phyloP scores from a whole-genome alignment of 1,140 invertebrate genomes.

The Bicyclus anynana region DNA sequence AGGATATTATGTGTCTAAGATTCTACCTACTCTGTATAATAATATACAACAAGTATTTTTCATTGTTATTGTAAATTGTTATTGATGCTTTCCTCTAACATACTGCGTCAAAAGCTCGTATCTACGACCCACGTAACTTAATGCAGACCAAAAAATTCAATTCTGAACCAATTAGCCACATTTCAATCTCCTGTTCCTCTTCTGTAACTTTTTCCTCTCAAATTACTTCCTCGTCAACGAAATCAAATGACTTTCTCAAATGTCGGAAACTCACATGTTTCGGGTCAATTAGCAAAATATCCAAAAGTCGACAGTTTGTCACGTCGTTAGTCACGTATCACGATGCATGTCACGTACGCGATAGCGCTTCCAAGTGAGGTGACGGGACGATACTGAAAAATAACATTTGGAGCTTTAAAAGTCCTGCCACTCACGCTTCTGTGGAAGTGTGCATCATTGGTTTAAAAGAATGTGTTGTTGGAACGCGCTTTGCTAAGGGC shows the following conservation, averaged over 20 bases:
- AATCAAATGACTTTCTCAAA: neutral
- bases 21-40: too few relatives aligned
- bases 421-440: neutral
- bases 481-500: neutral
- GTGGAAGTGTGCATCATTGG: neutral
- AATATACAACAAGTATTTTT: too few relatives aligned
- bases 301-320: slow-evolving; percentile 1
- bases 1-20: too few relatives aligned
- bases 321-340: slow-evolving; percentile 8
- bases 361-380: neutral
- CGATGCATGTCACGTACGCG: slow-evolving; percentile 2
- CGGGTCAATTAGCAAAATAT: neutral
- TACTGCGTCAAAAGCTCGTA: too few relatives aligned
- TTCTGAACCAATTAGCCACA: too few relatives aligned
- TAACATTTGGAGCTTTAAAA: slow-evolving; percentile 3
- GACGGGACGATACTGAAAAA: slow-evolving; percentile 6
- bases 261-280: neutral
- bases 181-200: too few relatives aligned
- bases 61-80: too few relatives aligned
- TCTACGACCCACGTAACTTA: too few relatives aligned
- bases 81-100: too few relatives aligned
- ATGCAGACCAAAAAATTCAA: too few relatives aligned
- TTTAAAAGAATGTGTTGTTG: neutral
- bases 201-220: too few relatives aligned
- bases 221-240: too few relatives aligned